Conservation (phyloP, 1,140 invertebrate genomes). For the Tetramorium parvispinum region DNA sequence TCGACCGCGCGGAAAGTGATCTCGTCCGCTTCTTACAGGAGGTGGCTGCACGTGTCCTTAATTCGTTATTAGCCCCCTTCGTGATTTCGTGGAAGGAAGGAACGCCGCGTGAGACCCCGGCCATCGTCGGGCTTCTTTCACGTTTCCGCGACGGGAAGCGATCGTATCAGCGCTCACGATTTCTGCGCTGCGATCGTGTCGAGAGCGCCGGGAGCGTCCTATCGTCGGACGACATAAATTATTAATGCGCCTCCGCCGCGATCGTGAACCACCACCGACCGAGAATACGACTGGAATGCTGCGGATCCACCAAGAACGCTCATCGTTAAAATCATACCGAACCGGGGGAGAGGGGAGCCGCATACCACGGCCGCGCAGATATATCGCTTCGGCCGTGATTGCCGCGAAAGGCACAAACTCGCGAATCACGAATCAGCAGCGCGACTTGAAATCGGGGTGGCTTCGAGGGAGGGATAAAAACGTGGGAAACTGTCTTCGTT, state of each 20-base stretch:
- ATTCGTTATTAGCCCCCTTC: slow-evolving; percentile 72
- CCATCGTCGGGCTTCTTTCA: slow-evolving; percentile 68
- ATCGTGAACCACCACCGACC: slow-evolving; percentile 70
- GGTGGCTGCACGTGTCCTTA: slow-evolving; percentile 67
- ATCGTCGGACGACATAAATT: slow-evolving; percentile 78
- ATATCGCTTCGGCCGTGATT: slow-evolving; percentile 48
- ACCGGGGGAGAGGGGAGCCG: not conserved
- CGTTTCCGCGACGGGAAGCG: slow-evolving; percentile 71
- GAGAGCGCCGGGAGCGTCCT: slow-evolving; percentile 68
- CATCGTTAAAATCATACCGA: slow-evolving; percentile 59
- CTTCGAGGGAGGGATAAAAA: slow-evolving; percentile 40
- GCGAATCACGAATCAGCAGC: slow-evolving; percentile 54
- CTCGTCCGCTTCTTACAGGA: not conserved
- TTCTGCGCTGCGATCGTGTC: slow-evolving; percentile 76
- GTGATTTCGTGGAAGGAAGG: slow-evolving; percentile 27
- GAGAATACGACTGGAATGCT: slow-evolving; percentile 54
- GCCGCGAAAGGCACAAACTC: slow-evolving; percentile 52
- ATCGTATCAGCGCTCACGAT: slow-evolving; percentile 78
- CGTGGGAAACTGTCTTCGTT: slow-evolving; percentile 58
- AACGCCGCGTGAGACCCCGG: slow-evolving; percentile 65
- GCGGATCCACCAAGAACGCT: slow-evolving; percentile 58
- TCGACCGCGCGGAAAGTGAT: slow-evolving; percentile 27
- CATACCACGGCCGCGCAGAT: slow-evolving; percentile 24
- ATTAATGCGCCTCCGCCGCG: slow-evolving; percentile 76
- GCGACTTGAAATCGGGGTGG: slow-evolving; percentile 23